A percentile compares a stretch with the other conserved stretches of the same genome.
Conservation (phyloP, 2,797 vertebrate genomes). For the Alexandromys oeconomus region DNA sequence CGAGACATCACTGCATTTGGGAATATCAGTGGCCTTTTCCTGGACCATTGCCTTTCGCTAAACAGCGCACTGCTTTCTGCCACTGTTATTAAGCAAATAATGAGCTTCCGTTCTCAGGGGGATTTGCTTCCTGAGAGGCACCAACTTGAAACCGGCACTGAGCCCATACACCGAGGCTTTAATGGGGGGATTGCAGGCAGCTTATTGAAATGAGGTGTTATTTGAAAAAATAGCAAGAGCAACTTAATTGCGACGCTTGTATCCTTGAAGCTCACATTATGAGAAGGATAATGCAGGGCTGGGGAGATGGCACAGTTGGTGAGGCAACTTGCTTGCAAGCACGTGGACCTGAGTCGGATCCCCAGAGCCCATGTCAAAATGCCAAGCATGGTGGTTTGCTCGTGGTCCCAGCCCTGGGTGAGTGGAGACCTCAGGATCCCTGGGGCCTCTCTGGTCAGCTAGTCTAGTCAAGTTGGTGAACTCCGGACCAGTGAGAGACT, state of each 20-base stretch:
- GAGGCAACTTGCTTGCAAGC: background rate
- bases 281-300: background rate
- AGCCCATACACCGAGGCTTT: background rate
- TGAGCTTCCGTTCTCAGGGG: conserved; percentile 33
- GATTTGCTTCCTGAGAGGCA: conserved; percentile 50
- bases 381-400: background rate
- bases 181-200: background rate
- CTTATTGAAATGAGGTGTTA: background rate
- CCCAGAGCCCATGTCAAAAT: background rate
- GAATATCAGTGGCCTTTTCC: conserved; percentile 65
- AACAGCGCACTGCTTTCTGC: conserved; percentile 47
- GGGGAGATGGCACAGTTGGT: too few relatives aligned
- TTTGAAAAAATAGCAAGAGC: background rate
- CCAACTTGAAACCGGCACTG: background rate
- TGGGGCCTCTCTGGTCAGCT: background rate
- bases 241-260: conserved; percentile 25
- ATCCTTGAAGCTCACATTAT: background rate
- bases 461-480: background rate
- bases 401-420: background rate
- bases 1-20: conserved; percentile 67
- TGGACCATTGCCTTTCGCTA: conserved; percentile 57
- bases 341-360: background rate
- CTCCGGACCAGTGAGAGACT: background rate
- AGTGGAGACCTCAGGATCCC: background rate
- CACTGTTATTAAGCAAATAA: conserved; percentile 70